Percentiles rank a stretch among this genome's conserved stretches.
These are phyloP conservation scores for Nephrotoma flavescens DNA, from an alignment of 2,888 invertebrate genomes.

Conservation along the genomic window DNA sequence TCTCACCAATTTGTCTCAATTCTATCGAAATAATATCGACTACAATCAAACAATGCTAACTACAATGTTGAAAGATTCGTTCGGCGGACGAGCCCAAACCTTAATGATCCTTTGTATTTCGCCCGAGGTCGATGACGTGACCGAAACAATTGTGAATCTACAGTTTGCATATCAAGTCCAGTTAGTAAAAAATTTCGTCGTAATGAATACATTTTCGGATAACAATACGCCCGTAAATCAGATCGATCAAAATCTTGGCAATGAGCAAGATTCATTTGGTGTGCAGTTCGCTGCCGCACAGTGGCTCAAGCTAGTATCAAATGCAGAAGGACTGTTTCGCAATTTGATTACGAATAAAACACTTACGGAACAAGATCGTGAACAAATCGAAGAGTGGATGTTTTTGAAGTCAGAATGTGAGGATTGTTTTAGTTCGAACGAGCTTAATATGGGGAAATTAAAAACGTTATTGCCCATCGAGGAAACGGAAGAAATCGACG, in stretches of 20 bases:
- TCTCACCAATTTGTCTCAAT: constrained; percentile 33
- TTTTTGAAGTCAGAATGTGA: constrained; percentile 77
- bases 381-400: constrained; percentile 68
- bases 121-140: constrained; percentile 48
- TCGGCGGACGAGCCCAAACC: constrained; percentile 61
- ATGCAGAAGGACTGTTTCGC: constrained; percentile 71
- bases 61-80: constrained; percentile 54
- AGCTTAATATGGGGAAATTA: constrained; percentile 21
- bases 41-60: constrained; percentile 51
- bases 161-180: constrained; percentile 51
- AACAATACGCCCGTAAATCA: constrained; percentile 40
- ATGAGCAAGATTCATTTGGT: constrained; percentile 40
- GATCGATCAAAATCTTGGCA: constrained; percentile 16
- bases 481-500: constrained; percentile 45
- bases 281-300: constrained; percentile 72
- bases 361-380: constrained; percentile 55
- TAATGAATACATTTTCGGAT: constrained; percentile 53
- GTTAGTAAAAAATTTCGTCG: constrained; percentile 53
- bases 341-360: constrained; percentile 49
- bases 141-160: constrained; percentile 53
- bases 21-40: constrained; percentile 24
- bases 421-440: constrained; percentile 45
- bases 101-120: constrained; percentile 59
- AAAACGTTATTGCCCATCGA: constrained; percentile 29
- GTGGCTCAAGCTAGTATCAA: constrained; percentile 66